phyloP scores from a whole-genome alignment of 1,140 invertebrate genomes.

The Drosophila truncata region DNA sequence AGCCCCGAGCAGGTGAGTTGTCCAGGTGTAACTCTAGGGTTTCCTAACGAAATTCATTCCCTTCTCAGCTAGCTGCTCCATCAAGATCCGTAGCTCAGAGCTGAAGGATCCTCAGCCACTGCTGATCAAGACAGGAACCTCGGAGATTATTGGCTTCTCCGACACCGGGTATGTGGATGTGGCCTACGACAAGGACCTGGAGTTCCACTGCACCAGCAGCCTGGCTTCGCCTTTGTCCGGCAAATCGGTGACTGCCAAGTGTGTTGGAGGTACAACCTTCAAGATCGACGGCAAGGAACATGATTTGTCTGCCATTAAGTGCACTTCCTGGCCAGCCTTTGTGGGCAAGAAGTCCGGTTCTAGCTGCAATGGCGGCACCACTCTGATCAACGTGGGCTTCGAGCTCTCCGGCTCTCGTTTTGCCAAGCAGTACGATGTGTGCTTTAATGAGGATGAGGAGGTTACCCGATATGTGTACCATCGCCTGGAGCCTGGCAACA shows the following conservation, averaged over 20 bases:
- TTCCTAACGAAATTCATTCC: neutral
- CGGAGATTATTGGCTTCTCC: constrained; percentile 58
- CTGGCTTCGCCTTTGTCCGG: constrained; percentile 67
- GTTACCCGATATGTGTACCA: constrained; percentile 82
- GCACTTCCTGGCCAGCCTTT: constrained; percentile 64
- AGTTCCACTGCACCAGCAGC: constrained; percentile 70
- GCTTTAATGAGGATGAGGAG: constrained; percentile 80
- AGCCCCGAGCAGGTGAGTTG: constrained; percentile 44
- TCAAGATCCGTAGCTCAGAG: constrained; percentile 64
- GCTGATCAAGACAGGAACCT: constrained; percentile 64
- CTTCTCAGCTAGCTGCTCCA: constrained; percentile 60
- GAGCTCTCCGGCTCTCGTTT: constrained; percentile 65
- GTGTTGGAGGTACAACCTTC: constrained; percentile 64
- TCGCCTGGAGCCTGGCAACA: constrained; percentile 63
- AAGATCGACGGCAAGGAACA: constrained; percentile 54
- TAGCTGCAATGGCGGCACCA: constrained; percentile 72
- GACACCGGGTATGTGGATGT: constrained; percentile 59
- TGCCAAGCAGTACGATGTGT: constrained; percentile 84
- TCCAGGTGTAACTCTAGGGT: too few relatives aligned
- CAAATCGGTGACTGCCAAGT: constrained; percentile 64
- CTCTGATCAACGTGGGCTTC: constrained; percentile 68
- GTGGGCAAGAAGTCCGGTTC: constrained; percentile 71
- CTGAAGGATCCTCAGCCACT: constrained; percentile 70
- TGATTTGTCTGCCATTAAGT: constrained; percentile 67
- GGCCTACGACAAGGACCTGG: constrained; percentile 59